Conservation (phyloP, 2,797 vertebrate genomes). For the Ctenosaura bakeri region DNA sequence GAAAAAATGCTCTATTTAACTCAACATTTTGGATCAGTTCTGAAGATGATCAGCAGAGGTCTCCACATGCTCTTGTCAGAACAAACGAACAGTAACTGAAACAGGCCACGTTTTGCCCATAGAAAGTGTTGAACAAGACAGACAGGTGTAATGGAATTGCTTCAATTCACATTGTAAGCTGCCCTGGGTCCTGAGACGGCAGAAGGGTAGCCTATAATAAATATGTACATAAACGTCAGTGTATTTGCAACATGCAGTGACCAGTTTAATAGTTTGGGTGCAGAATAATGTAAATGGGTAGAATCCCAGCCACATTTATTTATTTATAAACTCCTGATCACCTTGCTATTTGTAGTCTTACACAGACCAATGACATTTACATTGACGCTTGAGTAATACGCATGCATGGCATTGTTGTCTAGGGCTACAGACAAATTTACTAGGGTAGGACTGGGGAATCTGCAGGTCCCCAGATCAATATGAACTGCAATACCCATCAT, state of each 20-base stretch:
- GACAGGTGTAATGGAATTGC: neutral
- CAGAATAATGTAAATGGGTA: neutral
- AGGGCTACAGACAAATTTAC: neutral
- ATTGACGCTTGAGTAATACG: too few species aligned
- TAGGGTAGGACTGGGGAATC: too few species aligned
- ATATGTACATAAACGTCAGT: too few species aligned
- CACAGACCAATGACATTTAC: too few species aligned
- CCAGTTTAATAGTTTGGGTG: neutral
- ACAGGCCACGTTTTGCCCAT: neutral
- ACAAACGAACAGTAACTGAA: neutral
- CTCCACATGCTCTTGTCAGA: neutral
- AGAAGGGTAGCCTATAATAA: too few species aligned
- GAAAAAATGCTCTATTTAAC: neutral
- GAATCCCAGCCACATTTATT: neutral
- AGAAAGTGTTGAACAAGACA: neutral
- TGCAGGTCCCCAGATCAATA: too few species aligned
- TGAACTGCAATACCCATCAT: too few species aligned
- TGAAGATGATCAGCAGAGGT: conserved; percentile 9
- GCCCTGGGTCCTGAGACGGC: neutral
- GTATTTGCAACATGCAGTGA: neutral
- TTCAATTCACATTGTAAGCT: too few species aligned
- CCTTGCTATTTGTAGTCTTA: too few species aligned
- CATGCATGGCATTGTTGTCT: too few species aligned
- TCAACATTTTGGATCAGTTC: neutral
- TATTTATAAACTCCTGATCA: too few species aligned